Conservation (phyloP, 1,140 invertebrate genomes). For the Watersipora subatra region DNA sequence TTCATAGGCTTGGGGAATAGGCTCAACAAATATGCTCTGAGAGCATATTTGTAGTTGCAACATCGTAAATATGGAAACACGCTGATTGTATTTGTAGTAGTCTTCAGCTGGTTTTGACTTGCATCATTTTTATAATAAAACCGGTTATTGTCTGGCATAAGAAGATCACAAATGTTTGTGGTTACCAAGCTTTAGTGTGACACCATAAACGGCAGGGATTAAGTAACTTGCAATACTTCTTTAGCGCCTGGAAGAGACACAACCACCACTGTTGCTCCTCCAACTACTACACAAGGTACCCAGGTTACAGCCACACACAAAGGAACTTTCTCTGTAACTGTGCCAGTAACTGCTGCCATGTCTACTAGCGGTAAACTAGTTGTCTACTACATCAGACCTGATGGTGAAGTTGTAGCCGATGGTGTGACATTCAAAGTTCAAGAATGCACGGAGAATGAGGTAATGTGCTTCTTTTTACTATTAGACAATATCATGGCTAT, state of each 20-base stretch:
- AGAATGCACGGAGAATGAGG: constrained; percentile 49
- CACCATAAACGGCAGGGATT: too few relatives aligned
- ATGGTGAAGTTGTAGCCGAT: constrained; percentile 55
- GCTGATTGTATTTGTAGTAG: too few relatives aligned
- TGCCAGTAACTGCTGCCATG: constrained; percentile 20
- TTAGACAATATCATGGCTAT: constrained; percentile 2
- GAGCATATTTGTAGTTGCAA: too few relatives aligned
- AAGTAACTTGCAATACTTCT: too few relatives aligned
- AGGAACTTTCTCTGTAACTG: constrained; percentile 14
- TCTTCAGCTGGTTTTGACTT: too few relatives aligned
- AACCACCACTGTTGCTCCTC: constrained; percentile 9
- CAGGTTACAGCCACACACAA: constrained; percentile 8
- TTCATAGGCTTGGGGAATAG: too few relatives aligned
- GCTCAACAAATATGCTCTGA: too few relatives aligned
- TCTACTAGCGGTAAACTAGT: constrained; percentile 41
- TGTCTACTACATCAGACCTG: constrained; percentile 59
- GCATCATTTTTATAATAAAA: too few relatives aligned
- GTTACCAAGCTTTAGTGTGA: too few relatives aligned
- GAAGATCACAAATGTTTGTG: too few relatives aligned
- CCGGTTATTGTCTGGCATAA: too few relatives aligned
- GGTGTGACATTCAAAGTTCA: constrained; percentile 42
- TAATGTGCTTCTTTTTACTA: constrained; percentile 20
- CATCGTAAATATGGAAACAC: too few relatives aligned
- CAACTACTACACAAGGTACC: constrained; percentile 24
- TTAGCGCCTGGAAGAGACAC: constrained; percentile 35